Conservation (phyloP, 1,140 invertebrate species). For the Meloidogyne hapla region DNA sequence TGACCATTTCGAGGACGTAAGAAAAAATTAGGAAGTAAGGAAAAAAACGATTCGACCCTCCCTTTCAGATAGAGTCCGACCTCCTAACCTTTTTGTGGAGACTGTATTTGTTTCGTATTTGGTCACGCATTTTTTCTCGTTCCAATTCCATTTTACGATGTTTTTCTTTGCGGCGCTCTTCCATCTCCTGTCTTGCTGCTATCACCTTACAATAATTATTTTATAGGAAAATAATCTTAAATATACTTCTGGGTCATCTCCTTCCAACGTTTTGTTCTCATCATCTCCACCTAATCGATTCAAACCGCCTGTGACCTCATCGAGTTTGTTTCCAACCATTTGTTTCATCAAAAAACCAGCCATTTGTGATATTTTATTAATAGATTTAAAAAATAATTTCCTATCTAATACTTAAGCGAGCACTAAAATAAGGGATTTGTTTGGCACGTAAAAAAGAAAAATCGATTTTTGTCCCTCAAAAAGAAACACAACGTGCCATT, state of each 20-base stretch:
- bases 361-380: conserved; percentile 8
- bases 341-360: conserved; percentile 47
- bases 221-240: background rate
- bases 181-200: conserved; percentile 68
- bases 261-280: conserved; percentile 34
- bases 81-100: conserved; percentile 57
- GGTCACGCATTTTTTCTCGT: conserved; percentile 92
- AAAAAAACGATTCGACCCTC: too few species aligned
- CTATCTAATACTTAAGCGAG: background rate
- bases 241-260: conserved; percentile 56
- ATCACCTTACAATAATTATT: conserved; percentile 47
- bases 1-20: too few species aligned
- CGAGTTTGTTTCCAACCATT: conserved; percentile 59
- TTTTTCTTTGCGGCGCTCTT: conserved; percentile 68
- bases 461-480: background rate
- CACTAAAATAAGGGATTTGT: background rate
- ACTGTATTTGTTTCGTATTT: conserved; percentile 85
- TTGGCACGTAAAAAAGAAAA: background rate
- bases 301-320: conserved; percentile 57
- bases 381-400: background rate
- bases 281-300: conserved; percentile 54
- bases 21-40: too few species aligned
- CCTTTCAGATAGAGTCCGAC: too few species aligned
- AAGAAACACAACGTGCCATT: background rate
- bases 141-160: conserved; percentile 93